Evolutionary conservation across 2,113 vertebrate species (phyloP), one percentile per base, ranked within the genome.

Genomic region (Amphiprion percula): DNA sequence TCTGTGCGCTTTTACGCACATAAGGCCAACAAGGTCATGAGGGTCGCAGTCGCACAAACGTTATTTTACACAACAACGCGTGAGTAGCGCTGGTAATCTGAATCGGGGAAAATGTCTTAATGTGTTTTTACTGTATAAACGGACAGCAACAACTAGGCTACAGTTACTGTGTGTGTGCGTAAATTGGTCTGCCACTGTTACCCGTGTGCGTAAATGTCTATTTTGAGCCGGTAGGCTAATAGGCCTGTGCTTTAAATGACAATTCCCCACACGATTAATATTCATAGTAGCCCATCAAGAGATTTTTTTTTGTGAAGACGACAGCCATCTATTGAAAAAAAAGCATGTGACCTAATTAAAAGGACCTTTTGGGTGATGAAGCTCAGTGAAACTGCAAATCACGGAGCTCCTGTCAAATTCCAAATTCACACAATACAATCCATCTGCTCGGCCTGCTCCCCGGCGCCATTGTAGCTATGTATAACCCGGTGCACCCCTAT

Each of bases 221-320:
- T 90, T 88, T 87, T 73, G 76, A 85, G 41, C 30, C 41, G 30
- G 52, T 28, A 11, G 79, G 79, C 77, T 84, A 84, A 86, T 72
- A 77, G 76, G 81, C 33, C 49, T 70, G 80, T 56, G 80, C 79
- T 84, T 84, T 71, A 90, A 88, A 88, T 77, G 64, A 79, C 68
- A 81, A 80, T 87, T 88, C 83, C 83, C 86, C 68, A 66, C 68
- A 37, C 73, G 80, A 77, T 78, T 88, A 70, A 84, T 84, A 82
- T 84, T 72, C 84, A 80, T 65, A 80, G 68, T 55, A 63, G 74
- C 62, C 33, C 76, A 83, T 77, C 49, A 77, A 65, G 69, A 44
- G 10, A 2, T 9, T 61, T 58, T 53, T 71, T 63, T 19, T 17
- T 58, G 19, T 23, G 53, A 77, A 67, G 53, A 84, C 65, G 41